Conservation (phyloP, 2,888 invertebrate genomes). For the Rhimphoctona megacephalus region DNA sequence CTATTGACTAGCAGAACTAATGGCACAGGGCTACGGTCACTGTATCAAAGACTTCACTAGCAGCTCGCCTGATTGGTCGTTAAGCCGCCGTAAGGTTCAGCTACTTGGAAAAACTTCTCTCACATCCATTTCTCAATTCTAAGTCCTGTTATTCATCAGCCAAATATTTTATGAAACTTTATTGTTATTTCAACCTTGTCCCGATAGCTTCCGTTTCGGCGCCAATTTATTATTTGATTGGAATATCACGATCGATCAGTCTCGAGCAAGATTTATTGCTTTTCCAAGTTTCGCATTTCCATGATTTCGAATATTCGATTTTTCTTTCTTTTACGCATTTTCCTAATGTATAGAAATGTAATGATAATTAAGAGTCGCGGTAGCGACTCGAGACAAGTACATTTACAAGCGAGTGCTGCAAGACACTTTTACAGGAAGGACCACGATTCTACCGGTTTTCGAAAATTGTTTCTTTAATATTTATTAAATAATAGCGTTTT, state of each 20-base stretch:
- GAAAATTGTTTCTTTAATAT: too few species aligned
- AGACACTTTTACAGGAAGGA: too few species aligned
- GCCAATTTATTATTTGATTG: not conserved
- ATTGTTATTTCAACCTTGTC: slow-evolving; percentile 44
- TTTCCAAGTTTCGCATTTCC: not conserved
- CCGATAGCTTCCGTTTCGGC: not conserved
- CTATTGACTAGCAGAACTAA: slow-evolving; percentile 44
- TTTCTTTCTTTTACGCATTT: not conserved
- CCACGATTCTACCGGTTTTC: too few species aligned
- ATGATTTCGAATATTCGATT: not conserved
- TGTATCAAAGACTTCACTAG: slow-evolving; percentile 39
- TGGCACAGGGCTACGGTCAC: slow-evolving; percentile 35
- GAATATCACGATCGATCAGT: not conserved
- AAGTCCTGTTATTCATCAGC: slow-evolving; percentile 35
- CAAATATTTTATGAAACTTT: slow-evolving; percentile 71
- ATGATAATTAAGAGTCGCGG: too few species aligned
- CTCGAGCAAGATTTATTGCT: too few species aligned
- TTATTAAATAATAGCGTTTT: too few species aligned
- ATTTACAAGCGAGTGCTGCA: too few species aligned
- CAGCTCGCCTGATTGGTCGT: slow-evolving; percentile 35
- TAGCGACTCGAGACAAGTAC: too few species aligned
- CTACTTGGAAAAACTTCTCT: slow-evolving; percentile 41
- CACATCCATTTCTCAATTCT: slow-evolving; percentile 30
- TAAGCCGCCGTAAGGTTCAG: slow-evolving; percentile 38
- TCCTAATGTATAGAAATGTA: not conserved